Conservation (phyloP, 92 coral and sea anemone species). For the Zoanthus solanderi region DNA sequence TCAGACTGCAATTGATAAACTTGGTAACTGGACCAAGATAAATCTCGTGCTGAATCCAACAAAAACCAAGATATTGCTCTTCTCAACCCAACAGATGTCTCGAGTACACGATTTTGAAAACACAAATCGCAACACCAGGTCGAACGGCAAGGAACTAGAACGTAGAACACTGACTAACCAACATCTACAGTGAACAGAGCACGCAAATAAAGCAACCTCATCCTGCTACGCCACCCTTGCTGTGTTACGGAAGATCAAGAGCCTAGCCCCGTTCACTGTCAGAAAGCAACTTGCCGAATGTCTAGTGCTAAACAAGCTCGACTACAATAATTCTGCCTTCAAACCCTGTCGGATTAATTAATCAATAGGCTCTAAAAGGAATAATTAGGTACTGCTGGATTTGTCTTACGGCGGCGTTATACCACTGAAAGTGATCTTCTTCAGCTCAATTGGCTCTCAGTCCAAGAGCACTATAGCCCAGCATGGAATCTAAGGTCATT, state of each 20-base stretch:
- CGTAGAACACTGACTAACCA: neutral
- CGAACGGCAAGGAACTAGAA: neutral
- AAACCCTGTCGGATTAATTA: conserved; percentile 30
- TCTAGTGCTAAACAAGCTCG: conserved; percentile 49
- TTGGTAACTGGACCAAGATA: too few relatives aligned
- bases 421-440: conserved; percentile 47
- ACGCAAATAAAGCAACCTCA: neutral
- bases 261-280: conserved; percentile 2
- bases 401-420: conserved; percentile 60
- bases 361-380: conserved; percentile 47
- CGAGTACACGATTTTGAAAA: neutral
- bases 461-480: conserved; percentile 12
- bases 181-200: conserved; percentile 1
- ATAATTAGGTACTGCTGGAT: conserved; percentile 55
- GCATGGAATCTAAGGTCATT: conserved; percentile 14
- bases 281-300: conserved; percentile 51
- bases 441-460: conserved; percentile 60
- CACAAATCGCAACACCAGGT: neutral
- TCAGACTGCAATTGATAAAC: too few relatives aligned
- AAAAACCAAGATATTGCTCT: neutral
- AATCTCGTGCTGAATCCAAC: neutral
- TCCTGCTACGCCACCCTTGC: neutral
- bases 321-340: conserved; percentile 46
- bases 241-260: neutral
- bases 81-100: neutral